These are phyloP conservation scores for Myiotriccus ornatus DNA, from an alignment of 2,797 vertebrate genomes.

Conservation along the genomic window DNA sequence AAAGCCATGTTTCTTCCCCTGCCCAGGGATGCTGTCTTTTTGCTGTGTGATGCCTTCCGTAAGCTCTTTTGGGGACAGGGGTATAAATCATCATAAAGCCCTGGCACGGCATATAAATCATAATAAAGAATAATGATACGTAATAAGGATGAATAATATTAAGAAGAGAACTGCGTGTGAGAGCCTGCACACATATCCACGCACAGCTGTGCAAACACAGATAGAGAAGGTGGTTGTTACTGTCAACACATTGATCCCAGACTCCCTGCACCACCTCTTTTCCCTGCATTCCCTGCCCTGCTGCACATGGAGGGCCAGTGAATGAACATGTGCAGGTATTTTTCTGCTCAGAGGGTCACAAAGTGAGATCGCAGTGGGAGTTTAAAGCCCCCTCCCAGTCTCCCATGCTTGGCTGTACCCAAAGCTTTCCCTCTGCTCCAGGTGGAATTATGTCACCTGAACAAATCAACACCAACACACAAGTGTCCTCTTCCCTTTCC, in stretches of 20 bases:
- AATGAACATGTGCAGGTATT: neutral
- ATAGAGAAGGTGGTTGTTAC: neutral
- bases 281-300: neutral
- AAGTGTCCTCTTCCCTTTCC: neutral
- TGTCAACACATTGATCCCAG: neutral
- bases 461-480: neutral
- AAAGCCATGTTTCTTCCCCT: neutral
- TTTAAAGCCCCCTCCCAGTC: neutral
- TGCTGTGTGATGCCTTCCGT: neutral
- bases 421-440: neutral
- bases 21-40: neutral
- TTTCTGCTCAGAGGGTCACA: neutral
- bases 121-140: slow-evolving; percentile 60
- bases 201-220: neutral
- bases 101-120: slow-evolving; percentile 48
- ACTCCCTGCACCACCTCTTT: neutral
- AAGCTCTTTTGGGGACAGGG: slow-evolving; percentile 30
- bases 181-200: neutral
- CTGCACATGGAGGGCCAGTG: neutral
- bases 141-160: slow-evolving; percentile 63
- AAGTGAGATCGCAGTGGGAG: neutral
- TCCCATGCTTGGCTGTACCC: neutral
- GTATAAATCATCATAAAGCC: slow-evolving; percentile 59
- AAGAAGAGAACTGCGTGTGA: neutral
- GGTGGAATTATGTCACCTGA: neutral